Conservation (phyloP, 1,140 invertebrate species). For the Zelostemma sp. region DNA sequence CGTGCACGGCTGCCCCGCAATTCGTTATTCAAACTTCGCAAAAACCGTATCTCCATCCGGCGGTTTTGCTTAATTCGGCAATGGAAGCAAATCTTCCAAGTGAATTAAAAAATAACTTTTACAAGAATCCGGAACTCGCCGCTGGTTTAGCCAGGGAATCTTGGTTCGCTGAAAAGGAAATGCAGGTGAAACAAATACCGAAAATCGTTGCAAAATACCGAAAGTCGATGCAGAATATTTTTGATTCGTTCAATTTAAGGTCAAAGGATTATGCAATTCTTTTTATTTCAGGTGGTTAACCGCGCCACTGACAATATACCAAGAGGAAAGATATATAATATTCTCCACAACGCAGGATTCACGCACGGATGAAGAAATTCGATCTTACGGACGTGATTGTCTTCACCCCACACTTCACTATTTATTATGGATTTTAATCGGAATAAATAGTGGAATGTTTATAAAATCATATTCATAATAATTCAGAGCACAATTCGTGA, state of each 20-base stretch:
- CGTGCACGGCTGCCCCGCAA: constrained; percentile 53
- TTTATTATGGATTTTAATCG: too few species aligned
- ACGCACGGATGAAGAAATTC: constrained; percentile 51
- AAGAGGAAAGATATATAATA: constrained; percentile 78
- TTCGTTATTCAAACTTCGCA: constrained; percentile 38
- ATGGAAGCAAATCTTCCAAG: constrained; percentile 73
- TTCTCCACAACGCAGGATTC: constrained; percentile 80
- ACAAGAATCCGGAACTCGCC: constrained; percentile 80
- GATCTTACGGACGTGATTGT: neutral
- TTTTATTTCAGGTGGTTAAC: constrained; percentile 72
- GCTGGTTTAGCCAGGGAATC: constrained; percentile 80
- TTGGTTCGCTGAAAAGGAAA: constrained; percentile 81
- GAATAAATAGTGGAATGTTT: too few species aligned
- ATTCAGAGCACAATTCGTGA: too few species aligned
- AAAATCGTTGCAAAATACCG: neutral
- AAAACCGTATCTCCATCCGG: constrained; percentile 69
- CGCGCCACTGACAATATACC: constrained; percentile 85
- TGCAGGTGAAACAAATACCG: constrained; percentile 62
- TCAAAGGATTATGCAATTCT: neutral
- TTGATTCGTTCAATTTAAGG: neutral
- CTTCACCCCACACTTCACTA: too few species aligned
- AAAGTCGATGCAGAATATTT: neutral
- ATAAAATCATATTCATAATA: too few species aligned
- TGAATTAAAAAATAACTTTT: constrained; percentile 80
- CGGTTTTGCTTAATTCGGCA: constrained; percentile 72